Evolutionary conservation across 92 coral and sea anemone genomes (phyloP).

Genomic region (Phenganax subtilis): DNA sequence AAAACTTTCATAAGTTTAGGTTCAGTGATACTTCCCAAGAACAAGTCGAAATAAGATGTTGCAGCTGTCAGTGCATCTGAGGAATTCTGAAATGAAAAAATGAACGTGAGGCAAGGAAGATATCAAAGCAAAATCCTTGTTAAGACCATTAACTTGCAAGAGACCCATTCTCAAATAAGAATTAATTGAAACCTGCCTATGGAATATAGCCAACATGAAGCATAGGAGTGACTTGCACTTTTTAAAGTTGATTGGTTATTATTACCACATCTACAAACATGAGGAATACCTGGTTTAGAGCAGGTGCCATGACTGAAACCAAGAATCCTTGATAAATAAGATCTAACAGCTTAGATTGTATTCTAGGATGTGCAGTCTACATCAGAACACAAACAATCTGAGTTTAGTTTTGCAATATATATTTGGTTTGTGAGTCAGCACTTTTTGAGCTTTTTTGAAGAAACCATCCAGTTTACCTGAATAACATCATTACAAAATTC

Average conservation of each 20-base stretch:
- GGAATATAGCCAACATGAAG: background rate
- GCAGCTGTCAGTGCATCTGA: conserved; percentile 90
- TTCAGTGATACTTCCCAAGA: conserved; percentile 90
- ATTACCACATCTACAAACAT: too few relatives aligned
- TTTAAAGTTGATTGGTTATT: too few relatives aligned
- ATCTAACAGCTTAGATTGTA: conserved; percentile 74
- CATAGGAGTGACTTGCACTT: too few relatives aligned
- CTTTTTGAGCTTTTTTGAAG: background rate
- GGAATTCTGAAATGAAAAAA: conserved; percentile 58
- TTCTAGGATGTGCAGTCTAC: conserved; percentile 89
- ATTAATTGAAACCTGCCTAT: background rate
- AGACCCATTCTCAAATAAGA: background rate
- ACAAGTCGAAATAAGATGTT: conserved; percentile 87
- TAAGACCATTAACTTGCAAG: background rate
- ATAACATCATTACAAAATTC: conserved; percentile 98
- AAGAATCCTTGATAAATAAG: conserved; percentile 93
- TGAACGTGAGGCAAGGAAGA: background rate
- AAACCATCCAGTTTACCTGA: conserved; percentile 57
- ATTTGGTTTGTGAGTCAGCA: background rate
- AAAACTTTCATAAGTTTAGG: conserved; percentile 88
- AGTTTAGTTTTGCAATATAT: background rate
- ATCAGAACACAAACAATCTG: background rate
- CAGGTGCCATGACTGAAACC: conserved; percentile 97
- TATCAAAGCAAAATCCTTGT: background rate
- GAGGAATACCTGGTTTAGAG: conserved; percentile 74